Percentiles rank a stretch among this genome's conserved stretches.
These are phyloP conservation scores for Phataginus tetradactyla DNA, from an alignment of 2,797 vertebrate species.

Conservation along the genomic window DNA sequence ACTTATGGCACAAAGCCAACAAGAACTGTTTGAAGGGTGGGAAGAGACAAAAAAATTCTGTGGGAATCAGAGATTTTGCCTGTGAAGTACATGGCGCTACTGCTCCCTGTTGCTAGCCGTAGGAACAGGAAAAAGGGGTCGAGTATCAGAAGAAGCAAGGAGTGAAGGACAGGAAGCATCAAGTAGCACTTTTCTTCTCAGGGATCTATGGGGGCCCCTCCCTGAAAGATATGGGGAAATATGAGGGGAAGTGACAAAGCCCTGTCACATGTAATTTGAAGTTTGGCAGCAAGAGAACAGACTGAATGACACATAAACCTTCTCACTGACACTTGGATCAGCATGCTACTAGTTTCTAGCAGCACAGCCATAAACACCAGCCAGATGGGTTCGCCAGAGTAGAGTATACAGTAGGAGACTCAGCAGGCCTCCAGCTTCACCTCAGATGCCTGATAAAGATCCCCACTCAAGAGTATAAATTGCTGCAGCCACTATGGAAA, in stretches of 20 bases:
- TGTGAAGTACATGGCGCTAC: not conserved
- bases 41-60: not conserved
- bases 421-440: not conserved
- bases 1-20: not conserved
- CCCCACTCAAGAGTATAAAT: not conserved
- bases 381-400: not conserved
- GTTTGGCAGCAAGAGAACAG: not conserved
- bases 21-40: not conserved
- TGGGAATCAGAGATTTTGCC: not conserved
- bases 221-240: not conserved
- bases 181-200: not conserved
- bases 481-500: too few species aligned
- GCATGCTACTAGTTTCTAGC: not conserved
- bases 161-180: not conserved
- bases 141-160: not conserved
- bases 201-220: not conserved
- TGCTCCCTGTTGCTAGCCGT: not conserved
- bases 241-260: not conserved
- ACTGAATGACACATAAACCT: not conserved
- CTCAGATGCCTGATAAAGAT: conserved; percentile 1
- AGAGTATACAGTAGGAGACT: not conserved
- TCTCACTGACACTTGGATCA: not conserved
- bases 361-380: not conserved
- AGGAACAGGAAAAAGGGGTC: not conserved
- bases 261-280: not conserved